Evolutionary conservation across 2,797 vertebrate species (phyloP).

Genomic region (Iguana delicatissima): DNA sequence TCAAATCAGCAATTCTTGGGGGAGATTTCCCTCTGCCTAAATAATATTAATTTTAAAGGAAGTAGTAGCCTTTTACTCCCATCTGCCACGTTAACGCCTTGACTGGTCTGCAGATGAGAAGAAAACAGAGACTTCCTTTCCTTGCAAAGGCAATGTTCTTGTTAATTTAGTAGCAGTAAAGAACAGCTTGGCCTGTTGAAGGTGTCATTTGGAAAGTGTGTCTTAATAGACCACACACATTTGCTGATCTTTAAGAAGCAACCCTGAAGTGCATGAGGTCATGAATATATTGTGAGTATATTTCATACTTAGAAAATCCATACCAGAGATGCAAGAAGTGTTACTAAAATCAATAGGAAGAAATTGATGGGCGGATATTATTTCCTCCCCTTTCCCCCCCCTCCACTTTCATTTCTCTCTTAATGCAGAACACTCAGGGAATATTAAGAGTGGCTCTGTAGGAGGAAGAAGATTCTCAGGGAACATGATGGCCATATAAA

Average conservation of each 20-base stretch:
- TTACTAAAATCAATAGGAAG: slow-evolving; percentile 8
- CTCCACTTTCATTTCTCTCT: not conserved
- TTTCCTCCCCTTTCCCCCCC: not conserved
- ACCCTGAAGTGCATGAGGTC: slow-evolving; percentile 12
- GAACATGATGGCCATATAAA: too few relatives aligned
- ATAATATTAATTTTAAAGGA: not conserved
- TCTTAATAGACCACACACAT: not conserved
- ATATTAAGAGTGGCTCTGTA: not conserved
- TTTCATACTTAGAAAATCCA: slow-evolving; percentile 20
- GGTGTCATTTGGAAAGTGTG: slow-evolving; percentile 6
- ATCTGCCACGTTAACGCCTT: not conserved
- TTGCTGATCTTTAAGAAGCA: slow-evolving; percentile 17
- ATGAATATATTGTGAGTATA: slow-evolving; percentile 10
- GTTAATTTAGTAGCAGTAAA: not conserved
- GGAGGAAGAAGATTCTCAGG: not conserved
- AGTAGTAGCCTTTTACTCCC: not conserved
- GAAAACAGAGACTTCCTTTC: not conserved
- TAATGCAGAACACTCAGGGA: not conserved
- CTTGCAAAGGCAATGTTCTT: slow-evolving; percentile 11
- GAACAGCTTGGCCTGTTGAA: not conserved
- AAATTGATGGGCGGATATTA: slow-evolving; percentile 17
- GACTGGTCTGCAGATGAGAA: not conserved
- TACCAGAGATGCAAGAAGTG: slow-evolving; percentile 14
- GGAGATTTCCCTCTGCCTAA: not conserved
- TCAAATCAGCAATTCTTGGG: not conserved